These are phyloP conservation scores for Salminus brasiliensis DNA, from an alignment of 2,113 vertebrate species.

Conservation along the genomic window DNA sequence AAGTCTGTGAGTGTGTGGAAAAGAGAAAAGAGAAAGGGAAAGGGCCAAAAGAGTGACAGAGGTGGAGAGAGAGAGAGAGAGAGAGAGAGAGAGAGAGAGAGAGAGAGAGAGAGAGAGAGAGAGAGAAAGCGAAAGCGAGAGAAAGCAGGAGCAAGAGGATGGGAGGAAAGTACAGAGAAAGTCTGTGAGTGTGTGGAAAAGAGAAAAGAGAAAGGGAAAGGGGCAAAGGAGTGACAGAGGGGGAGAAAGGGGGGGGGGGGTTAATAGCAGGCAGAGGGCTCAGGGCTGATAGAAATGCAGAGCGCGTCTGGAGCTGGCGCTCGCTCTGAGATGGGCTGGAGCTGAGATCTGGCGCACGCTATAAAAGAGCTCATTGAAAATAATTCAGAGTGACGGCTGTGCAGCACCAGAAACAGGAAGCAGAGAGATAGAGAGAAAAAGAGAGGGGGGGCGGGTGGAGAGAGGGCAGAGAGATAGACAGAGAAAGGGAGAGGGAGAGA, in stretches of 20 bases:
- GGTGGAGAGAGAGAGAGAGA: slow-evolving; percentile 35
- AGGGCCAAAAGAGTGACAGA: slow-evolving; percentile 30
- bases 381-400: slow-evolving; percentile 95
- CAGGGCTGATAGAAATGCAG: slow-evolving; percentile 87
- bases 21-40: slow-evolving; percentile 21
- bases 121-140: slow-evolving; percentile 72
- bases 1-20: background rate
- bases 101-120: slow-evolving; percentile 63
- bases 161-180: slow-evolving; percentile 40
- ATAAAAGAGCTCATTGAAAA: slow-evolving; percentile 93
- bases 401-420: slow-evolving; percentile 74
- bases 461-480: background rate
- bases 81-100: slow-evolving; percentile 51
- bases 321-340: slow-evolving; percentile 89
- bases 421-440: slow-evolving; percentile 29
- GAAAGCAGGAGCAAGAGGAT: slow-evolving; percentile 23
- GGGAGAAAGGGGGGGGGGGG: slow-evolving; percentile 75
- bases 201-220: background rate
- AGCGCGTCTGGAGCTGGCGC: slow-evolving; percentile 79
- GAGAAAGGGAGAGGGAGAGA: slow-evolving; percentile 25
- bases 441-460: slow-evolving; percentile 21
- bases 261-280: slow-evolving; percentile 87
- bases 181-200: slow-evolving; percentile 20
- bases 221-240: slow-evolving; percentile 11
- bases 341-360: slow-evolving; percentile 89